Conservation (phyloP, 2,888 invertebrate species). For the Lysandra bellargus region DNA sequence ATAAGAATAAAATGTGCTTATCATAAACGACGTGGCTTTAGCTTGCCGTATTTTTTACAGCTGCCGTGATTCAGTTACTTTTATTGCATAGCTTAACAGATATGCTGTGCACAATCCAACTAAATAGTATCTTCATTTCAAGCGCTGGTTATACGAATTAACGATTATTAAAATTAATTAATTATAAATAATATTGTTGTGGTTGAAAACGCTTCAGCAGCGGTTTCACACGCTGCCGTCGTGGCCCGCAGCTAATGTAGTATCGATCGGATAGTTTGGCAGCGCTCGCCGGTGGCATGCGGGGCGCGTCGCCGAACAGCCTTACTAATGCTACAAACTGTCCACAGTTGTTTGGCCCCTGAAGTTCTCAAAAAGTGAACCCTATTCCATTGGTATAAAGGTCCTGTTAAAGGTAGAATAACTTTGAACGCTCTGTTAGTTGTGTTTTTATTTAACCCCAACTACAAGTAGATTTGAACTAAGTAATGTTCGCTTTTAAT, state of each 20-base stretch:
- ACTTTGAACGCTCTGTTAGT: background rate
- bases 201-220: background rate
- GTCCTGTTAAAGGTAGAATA: background rate
- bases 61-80: background rate
- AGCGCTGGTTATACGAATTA: background rate
- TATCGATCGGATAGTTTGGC: conserved; percentile 72
- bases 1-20: background rate
- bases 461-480: background rate
- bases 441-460: conserved; percentile 31
- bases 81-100: background rate
- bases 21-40: background rate
- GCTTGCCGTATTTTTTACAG: background rate
- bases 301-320: conserved; percentile 45
- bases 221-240: conserved; percentile 38
- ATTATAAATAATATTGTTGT: background rate
- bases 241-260: conserved; percentile 56
- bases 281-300: conserved; percentile 67
- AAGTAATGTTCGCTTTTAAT: background rate
- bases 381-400: background rate
- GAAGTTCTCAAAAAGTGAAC: background rate
- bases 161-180: background rate
- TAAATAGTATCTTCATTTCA: background rate
- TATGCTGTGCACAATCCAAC: background rate
- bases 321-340: conserved; percentile 33
- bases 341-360: background rate